These are phyloP conservation scores for Diplodus sargus DNA, from an alignment of 2,797 vertebrate genomes.

Conservation along the genomic window DNA sequence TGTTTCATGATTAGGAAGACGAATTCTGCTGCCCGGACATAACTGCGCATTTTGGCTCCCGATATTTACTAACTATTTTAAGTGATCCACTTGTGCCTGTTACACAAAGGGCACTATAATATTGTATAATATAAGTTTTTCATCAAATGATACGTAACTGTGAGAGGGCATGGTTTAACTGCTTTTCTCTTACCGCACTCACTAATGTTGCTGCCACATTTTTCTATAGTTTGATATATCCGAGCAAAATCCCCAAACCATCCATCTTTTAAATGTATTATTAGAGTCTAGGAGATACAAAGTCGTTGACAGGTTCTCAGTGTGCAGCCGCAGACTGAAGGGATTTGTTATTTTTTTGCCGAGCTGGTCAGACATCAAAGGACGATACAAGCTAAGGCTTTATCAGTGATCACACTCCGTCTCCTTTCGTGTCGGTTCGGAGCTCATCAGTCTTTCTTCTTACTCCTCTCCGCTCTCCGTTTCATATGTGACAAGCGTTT, in stretches of 20 bases:
- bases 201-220: constrained; percentile 26
- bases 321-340: constrained; percentile 35
- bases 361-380: constrained; percentile 62
- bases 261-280: constrained; percentile 35
- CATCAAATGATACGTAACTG: constrained; percentile 13
- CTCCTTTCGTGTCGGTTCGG: constrained; percentile 48
- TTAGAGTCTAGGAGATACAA: constrained; percentile 21
- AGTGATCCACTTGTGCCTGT: constrained; percentile 51
- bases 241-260: background rate
- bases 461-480: constrained; percentile 10
- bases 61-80: constrained; percentile 41
- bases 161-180: constrained; percentile 8
- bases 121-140: constrained; percentile 54
- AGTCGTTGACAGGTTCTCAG: constrained; percentile 42
- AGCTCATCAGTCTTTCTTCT: constrained; percentile 49
- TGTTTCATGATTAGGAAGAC: constrained; percentile 47
- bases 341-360: constrained; percentile 61
- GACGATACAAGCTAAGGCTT: constrained; percentile 48
- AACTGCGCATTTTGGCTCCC: constrained; percentile 5
- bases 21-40: constrained; percentile 44
- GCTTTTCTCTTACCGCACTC: constrained; percentile 12
- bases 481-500: constrained; percentile 13
- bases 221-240: constrained; percentile 37
- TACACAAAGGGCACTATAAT: constrained; percentile 31
- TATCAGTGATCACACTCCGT: constrained; percentile 58